phyloP scores from a whole-genome alignment of 2,888 invertebrate genomes.

The Electrophaes corylata region DNA sequence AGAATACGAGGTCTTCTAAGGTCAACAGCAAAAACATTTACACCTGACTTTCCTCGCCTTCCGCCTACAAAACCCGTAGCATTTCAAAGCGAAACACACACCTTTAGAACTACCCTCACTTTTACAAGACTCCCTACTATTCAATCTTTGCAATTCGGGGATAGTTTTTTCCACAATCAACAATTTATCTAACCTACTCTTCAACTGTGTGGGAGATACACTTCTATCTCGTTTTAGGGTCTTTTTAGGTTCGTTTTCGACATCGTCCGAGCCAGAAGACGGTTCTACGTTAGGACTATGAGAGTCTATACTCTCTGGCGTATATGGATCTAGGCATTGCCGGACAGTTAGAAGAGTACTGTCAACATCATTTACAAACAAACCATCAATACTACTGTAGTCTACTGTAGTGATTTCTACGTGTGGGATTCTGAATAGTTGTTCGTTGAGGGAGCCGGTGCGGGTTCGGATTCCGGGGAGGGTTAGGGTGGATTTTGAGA shows the following conservation, averaged over 20 bases:
- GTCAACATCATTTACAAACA: conserved; percentile 83
- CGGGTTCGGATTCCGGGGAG: conserved; percentile 51
- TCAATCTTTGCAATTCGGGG: conserved; percentile 63
- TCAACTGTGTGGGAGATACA: conserved; percentile 87
- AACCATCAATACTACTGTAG: conserved; percentile 60
- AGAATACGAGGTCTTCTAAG: not conserved
- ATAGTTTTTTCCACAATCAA: conserved; percentile 55
- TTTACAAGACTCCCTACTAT: conserved; percentile 72
- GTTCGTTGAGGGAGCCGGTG: conserved; percentile 69
- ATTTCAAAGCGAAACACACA: conserved; percentile 70
- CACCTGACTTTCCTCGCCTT: conserved; percentile 65
- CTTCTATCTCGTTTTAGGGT: conserved; percentile 66
- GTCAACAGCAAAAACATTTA: conserved; percentile 62
- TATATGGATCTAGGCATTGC: conserved; percentile 88
- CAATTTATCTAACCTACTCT: conserved; percentile 83
- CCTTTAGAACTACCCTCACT: conserved; percentile 66
- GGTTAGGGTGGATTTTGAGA: conserved; percentile 45
- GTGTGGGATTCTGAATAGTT: conserved; percentile 64
- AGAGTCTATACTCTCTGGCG: conserved; percentile 92
- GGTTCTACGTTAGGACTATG: conserved; percentile 86
- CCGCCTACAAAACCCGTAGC: conserved; percentile 73
- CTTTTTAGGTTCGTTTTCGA: conserved; percentile 49
- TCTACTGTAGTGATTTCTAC: conserved; percentile 83
- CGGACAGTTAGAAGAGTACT: conserved; percentile 70
- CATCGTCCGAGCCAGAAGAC: conserved; percentile 59